A percentile compares a stretch with the other conserved stretches of the same genome.
Evolutionary conservation across 2,888 invertebrate genomes (phyloP).

Genomic region (Nomada fabriciana): DNA sequence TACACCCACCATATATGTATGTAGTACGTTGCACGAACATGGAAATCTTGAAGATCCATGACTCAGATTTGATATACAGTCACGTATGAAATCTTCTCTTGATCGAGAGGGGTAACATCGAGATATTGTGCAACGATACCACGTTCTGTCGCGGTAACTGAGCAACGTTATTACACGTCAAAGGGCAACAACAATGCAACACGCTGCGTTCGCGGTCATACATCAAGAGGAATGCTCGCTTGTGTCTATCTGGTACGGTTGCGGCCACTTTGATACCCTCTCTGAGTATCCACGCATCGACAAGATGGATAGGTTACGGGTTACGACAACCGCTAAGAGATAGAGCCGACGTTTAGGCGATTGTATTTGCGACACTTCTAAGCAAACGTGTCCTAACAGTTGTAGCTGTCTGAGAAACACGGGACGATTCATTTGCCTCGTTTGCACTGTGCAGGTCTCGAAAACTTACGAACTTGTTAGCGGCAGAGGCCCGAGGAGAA

Average conservation of each 20-base stretch:
- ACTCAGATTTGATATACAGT: constrained; percentile 5
- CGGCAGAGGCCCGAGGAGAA: not conserved
- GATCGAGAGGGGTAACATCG: constrained; percentile 40
- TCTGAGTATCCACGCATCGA: constrained; percentile 43
- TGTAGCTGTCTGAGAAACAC: not conserved
- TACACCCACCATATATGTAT: too few relatives aligned
- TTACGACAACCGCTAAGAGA: constrained; percentile 26
- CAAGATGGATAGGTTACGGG: constrained; percentile 54
- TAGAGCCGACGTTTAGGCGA: constrained; percentile 52
- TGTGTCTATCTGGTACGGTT: constrained; percentile 28
- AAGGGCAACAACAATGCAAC: constrained; percentile 56
- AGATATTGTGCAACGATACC: constrained; percentile 26
- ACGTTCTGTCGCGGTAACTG: constrained; percentile 35
- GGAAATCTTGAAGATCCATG: not conserved
- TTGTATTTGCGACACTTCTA: constrained; percentile 60
- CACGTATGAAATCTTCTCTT: constrained; percentile 5
- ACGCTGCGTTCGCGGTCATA: constrained; percentile 49
- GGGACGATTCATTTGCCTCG: not conserved
- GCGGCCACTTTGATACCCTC: constrained; percentile 49
- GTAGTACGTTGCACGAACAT: too few relatives aligned
- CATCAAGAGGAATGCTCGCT: constrained; percentile 38
- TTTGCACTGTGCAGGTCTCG: not conserved
- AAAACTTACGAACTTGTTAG: not conserved
- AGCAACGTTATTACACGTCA: constrained; percentile 60
- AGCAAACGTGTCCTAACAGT: constrained; percentile 27